phyloP scores from a whole-genome alignment of 2,888 invertebrate species.

The Polylopha cassiicola region DNA sequence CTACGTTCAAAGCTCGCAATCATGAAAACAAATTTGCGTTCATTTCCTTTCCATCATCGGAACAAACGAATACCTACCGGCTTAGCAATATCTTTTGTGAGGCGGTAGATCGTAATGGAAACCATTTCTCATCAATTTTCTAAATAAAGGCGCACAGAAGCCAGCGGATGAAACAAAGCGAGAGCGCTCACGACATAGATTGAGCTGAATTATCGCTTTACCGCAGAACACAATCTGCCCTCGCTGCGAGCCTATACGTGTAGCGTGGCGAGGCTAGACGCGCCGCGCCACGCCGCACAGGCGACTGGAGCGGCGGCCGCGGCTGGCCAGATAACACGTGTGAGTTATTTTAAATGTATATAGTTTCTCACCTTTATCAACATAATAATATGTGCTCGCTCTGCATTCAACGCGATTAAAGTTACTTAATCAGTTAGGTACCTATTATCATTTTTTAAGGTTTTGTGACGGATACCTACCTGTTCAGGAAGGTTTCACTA shows the following conservation, averaged over 20 bases:
- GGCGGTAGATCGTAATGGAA: slow-evolving; percentile 73
- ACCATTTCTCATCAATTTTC: slow-evolving; percentile 78
- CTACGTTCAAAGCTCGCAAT: slow-evolving; percentile 66
- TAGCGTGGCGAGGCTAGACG: slow-evolving; percentile 10
- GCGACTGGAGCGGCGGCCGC: slow-evolving; percentile 47
- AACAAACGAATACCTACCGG: slow-evolving; percentile 55
- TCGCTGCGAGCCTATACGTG: slow-evolving; percentile 26
- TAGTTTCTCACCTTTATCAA: slow-evolving; percentile 64
- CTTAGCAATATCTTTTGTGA: slow-evolving; percentile 66
- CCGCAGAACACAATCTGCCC: slow-evolving; percentile 74
- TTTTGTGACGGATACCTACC: neutral
- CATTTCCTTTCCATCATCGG: slow-evolving; percentile 69
- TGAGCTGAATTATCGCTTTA: slow-evolving; percentile 77
- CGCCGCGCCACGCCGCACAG: slow-evolving; percentile 18
- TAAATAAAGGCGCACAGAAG: slow-evolving; percentile 77
- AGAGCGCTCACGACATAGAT: slow-evolving; percentile 75
- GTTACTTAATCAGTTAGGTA: slow-evolving; percentile 41
- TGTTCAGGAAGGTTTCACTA: neutral
- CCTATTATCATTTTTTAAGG: slow-evolving; percentile 1
- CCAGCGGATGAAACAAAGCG: slow-evolving; percentile 75
- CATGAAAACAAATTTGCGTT: slow-evolving; percentile 76
- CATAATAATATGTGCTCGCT: slow-evolving; percentile 57
- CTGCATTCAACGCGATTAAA: slow-evolving; percentile 60
- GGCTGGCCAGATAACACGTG: slow-evolving; percentile 61
- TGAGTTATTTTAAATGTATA: slow-evolving; percentile 68